phyloP scores from a whole-genome alignment of 2,797 vertebrate species.

The Tapera naevia region DNA sequence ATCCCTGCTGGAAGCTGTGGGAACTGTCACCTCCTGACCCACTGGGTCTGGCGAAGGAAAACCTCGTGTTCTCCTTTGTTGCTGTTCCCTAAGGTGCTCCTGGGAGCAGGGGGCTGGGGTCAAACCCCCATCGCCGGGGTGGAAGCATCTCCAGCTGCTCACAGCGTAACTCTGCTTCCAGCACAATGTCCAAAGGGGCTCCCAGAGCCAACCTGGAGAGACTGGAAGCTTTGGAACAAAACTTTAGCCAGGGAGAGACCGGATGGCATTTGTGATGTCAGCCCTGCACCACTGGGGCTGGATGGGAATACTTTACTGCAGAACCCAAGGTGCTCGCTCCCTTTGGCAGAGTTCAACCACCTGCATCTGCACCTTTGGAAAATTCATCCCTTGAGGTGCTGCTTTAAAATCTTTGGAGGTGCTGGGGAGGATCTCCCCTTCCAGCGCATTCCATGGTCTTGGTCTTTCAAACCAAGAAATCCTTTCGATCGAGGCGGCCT shows the following conservation, averaged over 20 bases:
- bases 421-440: background rate
- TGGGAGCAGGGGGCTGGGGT: background rate
- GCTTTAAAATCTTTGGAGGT: background rate
- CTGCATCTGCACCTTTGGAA: background rate
- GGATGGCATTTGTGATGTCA: background rate
- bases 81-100: no score
- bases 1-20: conserved; percentile 2
- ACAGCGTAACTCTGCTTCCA: background rate
- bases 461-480: background rate
- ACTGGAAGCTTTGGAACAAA: background rate
- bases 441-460: fast-evolving
- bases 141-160: background rate
- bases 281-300: background rate
- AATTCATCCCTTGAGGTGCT: background rate
- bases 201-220: background rate
- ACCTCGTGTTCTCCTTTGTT: no score
- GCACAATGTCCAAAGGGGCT: background rate
- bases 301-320: background rate
- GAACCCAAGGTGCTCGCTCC: background rate
- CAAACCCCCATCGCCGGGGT: background rate
- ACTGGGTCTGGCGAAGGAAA: background rate
- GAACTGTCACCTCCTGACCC: conserved; percentile 39
- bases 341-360: background rate
- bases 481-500: background rate
- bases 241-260: background rate